A percentile compares a stretch with the other conserved stretches of the same genome.
phyloP scores from a whole-genome alignment of 2,797 vertebrate species.

The Florisuga fusca region DNA sequence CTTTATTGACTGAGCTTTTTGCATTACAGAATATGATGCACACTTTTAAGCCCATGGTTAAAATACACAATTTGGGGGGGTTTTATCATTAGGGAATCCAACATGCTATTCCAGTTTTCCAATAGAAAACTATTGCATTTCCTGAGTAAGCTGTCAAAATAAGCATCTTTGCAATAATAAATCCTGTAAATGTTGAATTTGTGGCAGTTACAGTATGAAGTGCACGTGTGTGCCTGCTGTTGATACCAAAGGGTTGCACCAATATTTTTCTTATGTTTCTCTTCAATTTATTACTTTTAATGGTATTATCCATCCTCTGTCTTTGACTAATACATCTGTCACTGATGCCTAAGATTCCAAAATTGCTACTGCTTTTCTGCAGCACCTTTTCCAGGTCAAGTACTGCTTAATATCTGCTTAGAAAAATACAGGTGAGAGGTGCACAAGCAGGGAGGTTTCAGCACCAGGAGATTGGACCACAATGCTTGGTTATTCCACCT shows the following conservation, averaged over 20 bases:
- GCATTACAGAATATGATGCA: background rate
- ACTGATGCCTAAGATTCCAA: background rate
- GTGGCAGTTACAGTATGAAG: background rate
- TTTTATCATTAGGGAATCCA: background rate
- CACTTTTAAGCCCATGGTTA: background rate
- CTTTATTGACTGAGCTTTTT: background rate
- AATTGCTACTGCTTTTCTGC: background rate
- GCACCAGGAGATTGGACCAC: background rate
- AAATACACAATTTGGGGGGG: fast-evolving
- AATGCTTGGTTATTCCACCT: background rate
- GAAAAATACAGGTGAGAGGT: background rate
- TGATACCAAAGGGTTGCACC: background rate
- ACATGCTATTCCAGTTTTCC: background rate
- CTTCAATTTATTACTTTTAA: background rate
- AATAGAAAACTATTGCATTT: background rate
- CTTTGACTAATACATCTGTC: background rate
- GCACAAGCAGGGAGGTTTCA: background rate
- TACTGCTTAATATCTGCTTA: background rate
- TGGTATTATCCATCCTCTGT: background rate
- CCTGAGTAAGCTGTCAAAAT: background rate
- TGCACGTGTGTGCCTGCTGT: background rate
- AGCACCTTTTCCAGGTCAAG: background rate
- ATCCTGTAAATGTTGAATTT: background rate
- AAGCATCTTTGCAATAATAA: background rate
- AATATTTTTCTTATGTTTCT: background rate